Evolutionary conservation across 2,888 invertebrate species (phyloP).

Genomic region (Dynastes tityus): DNA sequence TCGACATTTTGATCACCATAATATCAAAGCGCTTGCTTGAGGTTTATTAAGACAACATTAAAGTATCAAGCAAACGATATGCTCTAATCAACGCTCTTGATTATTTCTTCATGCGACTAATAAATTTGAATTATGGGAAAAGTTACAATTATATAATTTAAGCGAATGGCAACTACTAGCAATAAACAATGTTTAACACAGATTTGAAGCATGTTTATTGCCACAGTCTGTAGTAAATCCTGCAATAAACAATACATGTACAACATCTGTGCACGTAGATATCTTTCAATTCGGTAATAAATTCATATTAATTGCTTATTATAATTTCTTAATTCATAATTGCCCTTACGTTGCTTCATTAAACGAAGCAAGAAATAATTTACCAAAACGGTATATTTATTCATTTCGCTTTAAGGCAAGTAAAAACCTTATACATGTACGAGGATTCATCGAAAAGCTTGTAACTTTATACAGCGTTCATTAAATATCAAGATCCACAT

Average conservation of each 20-base stretch:
- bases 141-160: neutral
- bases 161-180: too few relatives aligned
- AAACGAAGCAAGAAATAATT: neutral
- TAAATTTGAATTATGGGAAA: slow-evolving; percentile 5
- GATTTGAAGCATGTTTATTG: too few relatives aligned
- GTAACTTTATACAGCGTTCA: too few relatives aligned
- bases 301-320: neutral
- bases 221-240: too few relatives aligned
- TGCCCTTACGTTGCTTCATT: slow-evolving; percentile 11
- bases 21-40: too few relatives aligned
- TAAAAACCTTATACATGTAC: neutral
- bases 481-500: too few relatives aligned
- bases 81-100: neutral
- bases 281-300: neutral
- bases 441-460: neutral
- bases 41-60: too few relatives aligned
- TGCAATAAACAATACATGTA: too few relatives aligned
- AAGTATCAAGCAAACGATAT: too few relatives aligned
- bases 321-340: neutral
- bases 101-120: neutral
- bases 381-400: neutral
- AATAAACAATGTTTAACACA: too few relatives aligned
- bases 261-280: neutral
- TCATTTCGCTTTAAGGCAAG: neutral
- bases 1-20: too few relatives aligned